phyloP scores from a whole-genome alignment of 1,140 invertebrate genomes.

The Daktulosphaira vitifoliae region DNA sequence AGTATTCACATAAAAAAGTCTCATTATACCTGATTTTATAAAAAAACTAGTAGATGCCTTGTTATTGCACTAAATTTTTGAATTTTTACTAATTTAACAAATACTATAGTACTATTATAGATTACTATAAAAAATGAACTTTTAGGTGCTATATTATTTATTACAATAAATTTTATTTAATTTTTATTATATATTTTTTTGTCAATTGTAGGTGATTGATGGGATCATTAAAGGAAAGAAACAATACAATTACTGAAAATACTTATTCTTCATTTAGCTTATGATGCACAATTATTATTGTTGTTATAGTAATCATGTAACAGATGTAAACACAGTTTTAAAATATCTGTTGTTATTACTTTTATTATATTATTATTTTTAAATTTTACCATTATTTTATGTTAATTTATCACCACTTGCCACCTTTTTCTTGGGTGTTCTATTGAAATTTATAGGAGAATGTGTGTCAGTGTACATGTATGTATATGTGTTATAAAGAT shows the following conservation, averaged over 20 bases:
- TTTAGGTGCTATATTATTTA: too few species aligned
- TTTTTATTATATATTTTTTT: too few species aligned
- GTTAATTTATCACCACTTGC: not conserved
- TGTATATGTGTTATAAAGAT: slow-evolving; percentile 6
- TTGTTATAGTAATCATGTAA: slow-evolving; percentile 10
- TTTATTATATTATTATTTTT: slow-evolving; percentile 26
- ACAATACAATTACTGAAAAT: slow-evolving; percentile 10
- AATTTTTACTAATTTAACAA: too few species aligned
- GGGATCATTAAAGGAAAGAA: too few species aligned
- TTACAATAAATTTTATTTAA: too few species aligned
- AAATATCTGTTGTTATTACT: slow-evolving; percentile 22
- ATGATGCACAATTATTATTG: slow-evolving; percentile 11
- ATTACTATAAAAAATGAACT: too few species aligned
- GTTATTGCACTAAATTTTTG: too few species aligned
- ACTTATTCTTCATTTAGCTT: not conserved
- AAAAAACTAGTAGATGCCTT: too few species aligned
- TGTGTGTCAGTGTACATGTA: not conserved
- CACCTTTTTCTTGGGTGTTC: not conserved
- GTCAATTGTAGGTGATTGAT: too few species aligned
- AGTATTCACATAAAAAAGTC: too few species aligned
- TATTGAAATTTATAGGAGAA: slow-evolving; percentile 9
- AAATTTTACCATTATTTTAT: slow-evolving; percentile 18
- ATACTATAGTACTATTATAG: too few species aligned
- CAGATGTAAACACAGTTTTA: slow-evolving; percentile 13
- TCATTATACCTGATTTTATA: too few species aligned